These are phyloP conservation scores for Salvelinus sp. DNA, from an alignment of 2,113 vertebrate species.

Conservation along the genomic window DNA sequence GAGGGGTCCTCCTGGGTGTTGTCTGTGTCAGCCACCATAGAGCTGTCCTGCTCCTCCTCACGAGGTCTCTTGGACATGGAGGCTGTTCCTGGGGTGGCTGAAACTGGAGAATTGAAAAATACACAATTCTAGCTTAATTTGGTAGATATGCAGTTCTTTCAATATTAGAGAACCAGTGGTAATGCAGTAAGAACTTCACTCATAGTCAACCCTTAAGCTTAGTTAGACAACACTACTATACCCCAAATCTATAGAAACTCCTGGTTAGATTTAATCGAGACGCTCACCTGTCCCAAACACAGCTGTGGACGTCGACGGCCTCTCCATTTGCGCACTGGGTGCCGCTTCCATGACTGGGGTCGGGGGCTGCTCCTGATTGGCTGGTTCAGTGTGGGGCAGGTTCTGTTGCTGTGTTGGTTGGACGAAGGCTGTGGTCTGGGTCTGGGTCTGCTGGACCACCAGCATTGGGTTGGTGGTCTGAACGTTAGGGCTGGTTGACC, in stretches of 20 bases:
- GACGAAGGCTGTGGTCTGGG: conserved; percentile 86
- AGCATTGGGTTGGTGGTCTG: conserved; percentile 81
- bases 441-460: conserved; percentile 85
- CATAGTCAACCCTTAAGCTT: neutral
- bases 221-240: too few species aligned
- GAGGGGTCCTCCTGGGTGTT: conserved; percentile 69
- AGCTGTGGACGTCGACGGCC: conserved; percentile 89
- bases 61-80: conserved; percentile 87
- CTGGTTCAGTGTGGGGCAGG: conserved; percentile 77
- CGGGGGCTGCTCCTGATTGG: conserved; percentile 81
- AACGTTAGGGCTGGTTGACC: conserved; percentile 94
- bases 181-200: neutral
- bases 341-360: conserved; percentile 82
- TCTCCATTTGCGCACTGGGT: conserved; percentile 87
- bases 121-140: too few species aligned
- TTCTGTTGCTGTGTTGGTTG: conserved; percentile 97
- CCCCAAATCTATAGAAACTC: too few species aligned
- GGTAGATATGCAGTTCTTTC: too few species aligned
- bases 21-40: conserved; percentile 78
- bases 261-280: neutral
- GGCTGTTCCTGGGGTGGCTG: conserved; percentile 87
- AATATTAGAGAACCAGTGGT: too few species aligned
- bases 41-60: conserved; percentile 88
- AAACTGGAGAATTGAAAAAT: conserved; percentile 73
- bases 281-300: conserved; percentile 87